Base-by-base conservation (phyloP, 2,888 invertebrate species). In the Orthosia gracilis region DNA sequence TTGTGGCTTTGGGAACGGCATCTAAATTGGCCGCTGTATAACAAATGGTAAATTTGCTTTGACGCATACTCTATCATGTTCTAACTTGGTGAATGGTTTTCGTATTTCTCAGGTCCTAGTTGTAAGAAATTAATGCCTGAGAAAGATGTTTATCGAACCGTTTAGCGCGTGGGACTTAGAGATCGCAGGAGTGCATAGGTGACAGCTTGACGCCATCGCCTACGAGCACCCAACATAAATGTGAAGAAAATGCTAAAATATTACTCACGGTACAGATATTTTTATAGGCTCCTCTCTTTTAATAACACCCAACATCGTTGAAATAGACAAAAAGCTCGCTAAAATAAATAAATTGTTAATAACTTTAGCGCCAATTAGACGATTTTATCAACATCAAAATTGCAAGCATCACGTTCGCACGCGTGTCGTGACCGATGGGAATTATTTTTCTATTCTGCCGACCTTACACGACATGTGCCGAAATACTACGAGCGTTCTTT, bases 381-480 rank as follows among this genome's bases (percentile, higher is more conserved):
- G 66, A 61, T 72, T 75, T 69, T 72, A 72, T 71, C 73, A 80
- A 69, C 74, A 72, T 73, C 74, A 65, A 79, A 86, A 85, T 86
- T 84, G 79, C 76, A 61, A 80, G 73, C 73, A 83, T 87, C 85
- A 88, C 83, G 86, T 84, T 87, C 86, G 80, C 85, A 82, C 71
- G 83, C 71, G 72, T 83, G 79, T 89, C 90, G 89, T 91, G 91
- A 89, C 89, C 85, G 78, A 82, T 72, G 78, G 73, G 84, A 87
- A 85, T 88, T 89, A 52, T 82, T 89, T 88, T 89, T 85, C 84
- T 87, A 77, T 80, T 84, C 72, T 80, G 57, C 58, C 79, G 68
- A 83, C 85, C 77, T 82, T 85, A 50, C 67, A 82, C 71, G 81
- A 75, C 40, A 85, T 83, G 76, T 78, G 70, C 74, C 78, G 73